Evolutionary conservation across 2,113 vertebrate species (phyloP).

Genomic region (Pogona vitticeps): DNA sequence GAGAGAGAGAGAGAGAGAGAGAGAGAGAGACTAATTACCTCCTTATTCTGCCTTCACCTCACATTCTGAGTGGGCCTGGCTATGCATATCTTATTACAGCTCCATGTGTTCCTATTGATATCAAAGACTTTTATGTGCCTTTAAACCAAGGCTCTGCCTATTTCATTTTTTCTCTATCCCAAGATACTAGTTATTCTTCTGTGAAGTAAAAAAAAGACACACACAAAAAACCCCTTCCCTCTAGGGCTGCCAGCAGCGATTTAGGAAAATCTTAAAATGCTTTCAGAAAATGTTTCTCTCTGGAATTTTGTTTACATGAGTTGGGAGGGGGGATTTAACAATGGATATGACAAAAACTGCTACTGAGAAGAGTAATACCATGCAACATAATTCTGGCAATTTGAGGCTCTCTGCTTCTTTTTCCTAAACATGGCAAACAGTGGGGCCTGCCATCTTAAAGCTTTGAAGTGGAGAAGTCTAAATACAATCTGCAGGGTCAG

Average conservation of each 20-base stretch:
- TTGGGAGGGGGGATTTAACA: constrained; percentile 3
- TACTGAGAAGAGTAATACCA: fast-evolving
- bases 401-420: constrained; percentile 1
- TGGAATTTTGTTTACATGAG: constrained; percentile 56
- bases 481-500: background rate
- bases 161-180: background rate
- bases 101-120: background rate
- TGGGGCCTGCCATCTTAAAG: background rate
- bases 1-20: no score
- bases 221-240: background rate
- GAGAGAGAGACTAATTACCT: no score
- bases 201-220: background rate
- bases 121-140: background rate
- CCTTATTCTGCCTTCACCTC: background rate
- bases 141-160: background rate
- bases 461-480: constrained; percentile 7
- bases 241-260: constrained; percentile 1
- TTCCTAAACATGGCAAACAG: background rate
- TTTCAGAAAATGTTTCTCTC: constrained; percentile 57
- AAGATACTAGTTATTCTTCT: constrained; percentile 17
- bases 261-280: constrained; percentile 60
- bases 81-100: background rate
- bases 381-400: background rate
- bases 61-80: background rate
- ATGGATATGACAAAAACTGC: background rate